A percentile compares a stretch with the other conserved stretches of the same genome.
These are phyloP conservation scores for Amazona ochrocephala DNA, from an alignment of 2,797 vertebrate genomes.

Conservation along the genomic window DNA sequence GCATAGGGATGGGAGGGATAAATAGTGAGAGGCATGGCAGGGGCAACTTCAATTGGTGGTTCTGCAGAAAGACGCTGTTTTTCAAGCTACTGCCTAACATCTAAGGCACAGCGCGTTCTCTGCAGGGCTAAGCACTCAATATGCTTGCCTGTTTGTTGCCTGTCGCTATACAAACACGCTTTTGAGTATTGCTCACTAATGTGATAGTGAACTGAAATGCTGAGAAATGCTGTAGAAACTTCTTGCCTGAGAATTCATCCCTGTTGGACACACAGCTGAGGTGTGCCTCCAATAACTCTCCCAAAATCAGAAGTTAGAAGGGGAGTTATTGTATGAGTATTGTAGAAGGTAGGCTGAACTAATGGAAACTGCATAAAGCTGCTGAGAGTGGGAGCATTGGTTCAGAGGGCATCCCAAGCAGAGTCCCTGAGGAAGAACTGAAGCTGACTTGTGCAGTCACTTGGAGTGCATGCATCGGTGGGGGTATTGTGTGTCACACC, in stretches of 20 bases:
- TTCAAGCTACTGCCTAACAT: not conserved
- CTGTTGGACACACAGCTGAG: not conserved
- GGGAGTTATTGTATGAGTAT: not conserved
- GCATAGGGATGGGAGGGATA: not conserved
- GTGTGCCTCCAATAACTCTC: not conserved
- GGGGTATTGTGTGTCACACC: not conserved
- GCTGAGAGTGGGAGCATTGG: not conserved
- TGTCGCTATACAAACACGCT: accelerated
- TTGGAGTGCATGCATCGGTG: accelerated
- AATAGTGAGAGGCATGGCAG: not conserved
- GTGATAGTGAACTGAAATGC: not conserved
- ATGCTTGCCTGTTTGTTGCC: not conserved
- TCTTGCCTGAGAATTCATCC: not conserved
- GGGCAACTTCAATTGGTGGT: not conserved
- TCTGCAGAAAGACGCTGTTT: not conserved
- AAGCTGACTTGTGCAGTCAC: not conserved
- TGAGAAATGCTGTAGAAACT: not conserved
- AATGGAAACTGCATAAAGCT: not conserved
- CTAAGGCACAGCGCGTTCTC: not conserved
- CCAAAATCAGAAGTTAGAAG: not conserved
- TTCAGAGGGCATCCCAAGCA: not conserved
- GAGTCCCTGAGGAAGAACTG: not conserved
- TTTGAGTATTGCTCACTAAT: not conserved
- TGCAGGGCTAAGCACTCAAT: not conserved
- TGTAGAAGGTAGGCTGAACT: not conserved